Conservation (phyloP, 2,888 invertebrate genomes). For the Drosophila subquinaria region DNA sequence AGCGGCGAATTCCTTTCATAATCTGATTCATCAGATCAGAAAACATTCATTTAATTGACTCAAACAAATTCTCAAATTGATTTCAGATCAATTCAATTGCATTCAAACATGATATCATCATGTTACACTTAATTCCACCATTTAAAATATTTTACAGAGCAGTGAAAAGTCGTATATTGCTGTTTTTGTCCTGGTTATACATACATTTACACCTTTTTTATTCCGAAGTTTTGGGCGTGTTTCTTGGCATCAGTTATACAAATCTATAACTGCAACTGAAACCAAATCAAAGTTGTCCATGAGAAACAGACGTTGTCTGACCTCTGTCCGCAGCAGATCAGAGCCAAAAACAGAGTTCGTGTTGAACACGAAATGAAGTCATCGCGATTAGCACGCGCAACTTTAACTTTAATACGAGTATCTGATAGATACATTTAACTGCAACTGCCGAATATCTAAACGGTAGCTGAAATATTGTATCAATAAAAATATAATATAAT, state of each 20-base stretch:
- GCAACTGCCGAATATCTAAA: constrained; percentile 1
- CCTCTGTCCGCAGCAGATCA: constrained; percentile 55
- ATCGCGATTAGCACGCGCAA: constrained; percentile 74
- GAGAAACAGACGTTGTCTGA: constrained; percentile 57
- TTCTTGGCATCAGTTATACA: constrained; percentile 13
- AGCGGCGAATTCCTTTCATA: constrained; percentile 2
- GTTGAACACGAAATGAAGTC: constrained; percentile 72
- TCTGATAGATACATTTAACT: constrained; percentile 54
- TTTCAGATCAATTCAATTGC: background rate
- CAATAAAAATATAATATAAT: no score
- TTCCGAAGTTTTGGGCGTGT: background rate
- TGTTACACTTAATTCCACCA: background rate
- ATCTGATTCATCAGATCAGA: background rate
- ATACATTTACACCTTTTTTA: constrained; percentile 51
- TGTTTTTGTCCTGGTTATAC: constrained; percentile 6
- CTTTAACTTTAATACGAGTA: constrained; percentile 19
- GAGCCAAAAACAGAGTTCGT: background rate
- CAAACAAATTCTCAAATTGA: background rate
- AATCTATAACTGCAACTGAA: constrained; percentile 29
- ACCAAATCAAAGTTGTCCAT: constrained; percentile 55
- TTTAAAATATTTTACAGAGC: constrained; percentile 12
- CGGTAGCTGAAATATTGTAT: constrained; percentile 40
- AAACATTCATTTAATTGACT: background rate
- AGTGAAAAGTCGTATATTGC: constrained; percentile 27
- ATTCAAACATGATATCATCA: constrained; percentile 8